Evolutionary conservation across 37 sponge, comb jelly and placozoan species (phyloP), one percentile per base, ranked within the genome.

Genomic region (Halichondria panicea): DNA sequence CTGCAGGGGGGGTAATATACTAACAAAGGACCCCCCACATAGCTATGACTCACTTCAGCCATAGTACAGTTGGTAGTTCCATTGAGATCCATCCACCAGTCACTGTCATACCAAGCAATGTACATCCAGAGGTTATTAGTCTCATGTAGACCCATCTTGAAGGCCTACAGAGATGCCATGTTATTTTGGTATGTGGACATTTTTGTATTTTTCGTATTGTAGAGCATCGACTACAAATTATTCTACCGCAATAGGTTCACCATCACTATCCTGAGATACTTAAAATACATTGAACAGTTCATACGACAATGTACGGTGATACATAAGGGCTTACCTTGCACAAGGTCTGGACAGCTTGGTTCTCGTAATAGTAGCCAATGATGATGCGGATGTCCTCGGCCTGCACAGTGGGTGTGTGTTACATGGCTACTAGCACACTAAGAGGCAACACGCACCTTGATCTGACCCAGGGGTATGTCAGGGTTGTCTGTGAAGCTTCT

Each of bases 111-210:
- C 83, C 81, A 86, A 1, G 77, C 87, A 31, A 83, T 83, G 43
- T 82, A 62, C 30, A 85, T 77, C 91, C 91, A 91, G 21, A 86
- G 36, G 58, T 91, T 79, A 25, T 81, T 72, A 18, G 58, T 37
- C 42, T 72, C 31, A 5, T 66, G 61, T 31, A 85, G 72, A 41
- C 61, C 77, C 56, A 34, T 61, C 1, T 54, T 22, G 21, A 44
- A 42, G 0, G 90, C 90, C 87, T 89, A 57, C 50, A 55, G 24
- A 22, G 11, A 19, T 46, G 35, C 32, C 25, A 59, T 59, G 61
- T 22, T 9, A 22, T 59, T 27, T 59, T n/a, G 8, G 27, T 59
- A 30, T 59, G 61, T 68, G 44, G 22, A 44, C 4, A 3, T 46
- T 1, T 68, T 7, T 45, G 33, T 28, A 28, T 30, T n/a, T n/a